Evolutionary conservation across 2,888 invertebrate species (phyloP), one percentile per base, ranked within the genome.

Genomic region (Amiota minor): DNA sequence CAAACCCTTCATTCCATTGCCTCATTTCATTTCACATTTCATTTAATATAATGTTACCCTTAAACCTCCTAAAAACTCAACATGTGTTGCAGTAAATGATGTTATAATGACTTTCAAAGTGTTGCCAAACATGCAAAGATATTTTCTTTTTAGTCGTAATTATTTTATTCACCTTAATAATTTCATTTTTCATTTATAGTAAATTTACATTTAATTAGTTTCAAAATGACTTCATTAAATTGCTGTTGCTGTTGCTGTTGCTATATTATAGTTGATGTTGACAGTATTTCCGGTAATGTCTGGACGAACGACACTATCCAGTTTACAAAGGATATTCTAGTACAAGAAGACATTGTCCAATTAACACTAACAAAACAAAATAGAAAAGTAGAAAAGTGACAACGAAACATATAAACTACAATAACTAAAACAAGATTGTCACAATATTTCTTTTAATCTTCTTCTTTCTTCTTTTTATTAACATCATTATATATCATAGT

Each of bases 51-150:
- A 35, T 35, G 2, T 8, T 35, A 35, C 20, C 23, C 20, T 59
- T 53, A 53, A 16, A 4, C 14, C 8, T 53, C 53, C 10, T n/a
- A n/a, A n/a, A n/a, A 18, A 8, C 23, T 53, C 14, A 16, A 23
- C n/a, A 68, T 23, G 53, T 68, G 68, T 53, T n/a, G 23, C 18
- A 9, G 45, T 9, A 55, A 55, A 70, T 56, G 55, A 56, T 16
- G 46, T 70, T 70, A 56, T 45, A 55, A 70, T 70, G 1, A 56
- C 11, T 16, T 70, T 70, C 16, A 45, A 70, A 70, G 46, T 70
- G 56, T 56, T 55, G 18, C 55, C 45, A 56, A 70, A 70, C 70
- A 70, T 55, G 70, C 59, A 59, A 59, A 59, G 6, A 4, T 35
- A 35, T 6, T 35, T 35, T 35, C 35, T 35, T 35, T 35, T 35